Evolutionary conservation across 2,797 vertebrate species (phyloP).

Genomic region (Cynopterus sphinx): DNA sequence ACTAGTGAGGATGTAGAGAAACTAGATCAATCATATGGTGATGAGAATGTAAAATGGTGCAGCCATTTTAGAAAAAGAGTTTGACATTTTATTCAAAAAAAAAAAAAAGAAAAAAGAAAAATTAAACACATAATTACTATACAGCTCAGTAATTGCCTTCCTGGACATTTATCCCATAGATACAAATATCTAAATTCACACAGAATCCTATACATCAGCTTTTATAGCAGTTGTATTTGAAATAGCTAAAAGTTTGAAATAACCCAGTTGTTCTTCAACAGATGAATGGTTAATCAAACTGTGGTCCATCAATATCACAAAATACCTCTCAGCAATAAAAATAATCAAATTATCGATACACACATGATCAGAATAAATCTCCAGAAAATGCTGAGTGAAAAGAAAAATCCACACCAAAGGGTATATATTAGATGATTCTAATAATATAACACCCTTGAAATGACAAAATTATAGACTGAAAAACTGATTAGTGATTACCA

Average conservation of each 20-base stretch:
- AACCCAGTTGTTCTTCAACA: not conserved
- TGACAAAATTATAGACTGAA: not conserved
- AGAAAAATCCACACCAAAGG: not conserved
- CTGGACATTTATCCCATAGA: not conserved
- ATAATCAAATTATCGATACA: not conserved
- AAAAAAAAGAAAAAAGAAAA: not conserved
- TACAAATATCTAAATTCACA: not conserved
- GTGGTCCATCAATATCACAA: not conserved
- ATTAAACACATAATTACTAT: not conserved
- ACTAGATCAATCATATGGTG: not conserved
- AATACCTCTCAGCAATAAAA: not conserved
- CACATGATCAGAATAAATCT: not conserved
- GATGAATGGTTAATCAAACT: not conserved
- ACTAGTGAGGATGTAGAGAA: not conserved
- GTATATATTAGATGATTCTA: not conserved
- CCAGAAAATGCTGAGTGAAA: not conserved
- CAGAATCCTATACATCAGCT: not conserved
- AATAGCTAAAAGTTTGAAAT: not conserved
- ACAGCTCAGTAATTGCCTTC: not conserved
- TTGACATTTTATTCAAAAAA: not conserved
- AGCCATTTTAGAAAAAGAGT: not conserved
- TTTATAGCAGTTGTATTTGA: not conserved
- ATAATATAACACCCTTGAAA: not conserved
- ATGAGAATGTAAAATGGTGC: not conserved
- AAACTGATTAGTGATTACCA: not conserved